Evolutionary conservation across 2,797 vertebrate genomes (phyloP).

Genomic region (Fistularia tabacaria): DNA sequence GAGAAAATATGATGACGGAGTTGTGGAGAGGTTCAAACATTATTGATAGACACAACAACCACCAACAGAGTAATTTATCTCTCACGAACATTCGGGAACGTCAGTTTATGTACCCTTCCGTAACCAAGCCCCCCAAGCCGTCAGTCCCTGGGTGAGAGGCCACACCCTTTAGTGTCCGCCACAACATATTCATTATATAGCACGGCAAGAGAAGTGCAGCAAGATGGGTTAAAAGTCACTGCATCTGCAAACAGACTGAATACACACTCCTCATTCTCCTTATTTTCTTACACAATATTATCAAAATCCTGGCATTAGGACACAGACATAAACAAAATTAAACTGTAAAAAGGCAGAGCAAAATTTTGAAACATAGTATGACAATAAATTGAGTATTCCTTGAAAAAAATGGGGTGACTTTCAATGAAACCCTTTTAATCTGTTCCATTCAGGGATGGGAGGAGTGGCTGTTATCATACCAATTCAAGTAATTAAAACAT

Average conservation of each 20-base stretch:
- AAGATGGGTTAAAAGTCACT: conserved; percentile 33
- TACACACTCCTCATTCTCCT: conserved; percentile 32
- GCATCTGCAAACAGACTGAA: conserved; percentile 35
- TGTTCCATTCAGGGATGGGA: conserved; percentile 61
- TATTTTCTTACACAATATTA: conserved; percentile 36
- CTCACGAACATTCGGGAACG: too few species aligned
- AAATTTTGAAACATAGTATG: conserved; percentile 16
- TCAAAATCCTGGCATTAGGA: conserved; percentile 22
- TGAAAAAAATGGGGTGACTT: conserved; percentile 33
- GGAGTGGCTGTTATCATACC: conserved; percentile 65
- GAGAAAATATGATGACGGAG: too few species aligned
- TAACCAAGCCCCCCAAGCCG: too few species aligned
- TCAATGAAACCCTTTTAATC: conserved; percentile 63
- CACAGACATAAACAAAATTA: too few species aligned
- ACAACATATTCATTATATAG: conserved; percentile 38
- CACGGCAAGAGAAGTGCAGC: conserved; percentile 19
- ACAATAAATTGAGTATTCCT: conserved; percentile 30
- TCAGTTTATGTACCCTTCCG: too few species aligned
- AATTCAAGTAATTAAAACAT: conserved; percentile 80
- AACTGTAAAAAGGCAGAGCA: conserved; percentile 15
- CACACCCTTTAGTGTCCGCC: too few species aligned
- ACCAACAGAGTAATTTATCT: too few species aligned
- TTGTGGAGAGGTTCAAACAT: too few species aligned
- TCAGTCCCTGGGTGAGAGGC: too few species aligned
- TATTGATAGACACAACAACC: too few species aligned